Base-by-base conservation (phyloP, 2,888 invertebrate species). In the Pecten maximus region DNA sequence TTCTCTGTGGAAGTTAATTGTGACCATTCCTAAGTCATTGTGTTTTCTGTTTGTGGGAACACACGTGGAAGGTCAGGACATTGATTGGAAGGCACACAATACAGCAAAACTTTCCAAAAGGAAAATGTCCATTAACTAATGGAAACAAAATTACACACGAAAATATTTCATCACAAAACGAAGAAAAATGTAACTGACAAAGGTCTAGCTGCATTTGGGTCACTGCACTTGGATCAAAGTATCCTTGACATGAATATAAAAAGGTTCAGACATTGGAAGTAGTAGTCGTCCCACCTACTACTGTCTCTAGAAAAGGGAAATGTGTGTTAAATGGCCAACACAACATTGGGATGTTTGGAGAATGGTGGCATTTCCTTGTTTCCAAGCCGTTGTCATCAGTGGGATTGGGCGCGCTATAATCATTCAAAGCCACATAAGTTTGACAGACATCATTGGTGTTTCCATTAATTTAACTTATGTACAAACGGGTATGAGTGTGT, bases 221-320 rank as follows among this genome's bases (percentile, higher is more conserved):
- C 0, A 93, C 93, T 35, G 92, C 93, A 35, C 88, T 91, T 28
- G 39, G 60, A 1, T 40, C 60, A 60, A 90, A 90, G 90, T 93
- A 91, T 89, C 93, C 92, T 92, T 54, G 89, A 60, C 92, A 91
- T 40, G 89, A 74, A 40, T 93, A 91, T 89, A 93, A 92, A 12
- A 54, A 91, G 44, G 94, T 94, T 3, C 95, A 95, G 89, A 89
- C 94, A 19, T 95, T 94, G 95, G 95, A 94, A 40, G 95, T 94
- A n/a, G n/a, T n/a, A 28, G 95, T 94, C n/a, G 92, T 95, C 6
- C 95, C 95, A 0, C 88, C 94, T 89, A 95, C 94, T 91, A 91
- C 93, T 12, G 87, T 94, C n/a, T 88, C 90, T 90, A 89, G 89
- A 2, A 86, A 48, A 44, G 94, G 93, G 3, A 94, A 94, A 87